Evolutionary conservation across 2,888 invertebrate genomes (phyloP).

Genomic region (Tridacna gigas): DNA sequence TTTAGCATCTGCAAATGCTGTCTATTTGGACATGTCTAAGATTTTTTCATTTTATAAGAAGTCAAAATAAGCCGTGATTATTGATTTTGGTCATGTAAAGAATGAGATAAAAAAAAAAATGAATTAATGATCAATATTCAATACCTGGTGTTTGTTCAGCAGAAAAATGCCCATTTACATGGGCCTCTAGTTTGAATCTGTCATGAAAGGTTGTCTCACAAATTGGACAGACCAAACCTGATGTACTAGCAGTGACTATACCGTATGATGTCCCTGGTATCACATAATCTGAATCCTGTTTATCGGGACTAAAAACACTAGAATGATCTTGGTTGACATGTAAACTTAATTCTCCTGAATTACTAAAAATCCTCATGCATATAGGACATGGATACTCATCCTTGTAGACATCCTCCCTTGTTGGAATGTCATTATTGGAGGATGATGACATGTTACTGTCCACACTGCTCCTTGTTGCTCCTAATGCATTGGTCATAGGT

Average conservation of each 20-base stretch:
- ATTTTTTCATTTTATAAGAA: too few species aligned
- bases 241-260: constrained; percentile 1
- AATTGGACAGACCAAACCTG: constrained; percentile 77
- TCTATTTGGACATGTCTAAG: too few species aligned
- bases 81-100: too few species aligned
- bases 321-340: constrained; percentile 94
- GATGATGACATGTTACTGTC: not conserved
- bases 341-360: constrained; percentile 90
- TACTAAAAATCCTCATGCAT: constrained; percentile 89
- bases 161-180: constrained; percentile 93
- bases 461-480: not conserved
- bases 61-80: too few species aligned
- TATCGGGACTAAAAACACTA: constrained; percentile 91
- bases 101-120: too few species aligned
- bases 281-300: constrained; percentile 40
- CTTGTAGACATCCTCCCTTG: constrained; percentile 15
- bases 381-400: constrained; percentile 90
- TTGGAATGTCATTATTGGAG: not conserved
- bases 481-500: constrained; percentile 24
- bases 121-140: too few species aligned
- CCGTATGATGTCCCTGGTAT: constrained; percentile 13
- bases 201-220: constrained; percentile 83
- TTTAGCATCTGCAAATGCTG: too few species aligned
- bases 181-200: constrained; percentile 88
- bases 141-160: constrained; percentile 80